Percentiles rank a stretch among this genome's conserved stretches.
These are phyloP conservation scores for Matsumyia berberina DNA, from an alignment of 2,888 invertebrate species.

Conservation along the genomic window DNA sequence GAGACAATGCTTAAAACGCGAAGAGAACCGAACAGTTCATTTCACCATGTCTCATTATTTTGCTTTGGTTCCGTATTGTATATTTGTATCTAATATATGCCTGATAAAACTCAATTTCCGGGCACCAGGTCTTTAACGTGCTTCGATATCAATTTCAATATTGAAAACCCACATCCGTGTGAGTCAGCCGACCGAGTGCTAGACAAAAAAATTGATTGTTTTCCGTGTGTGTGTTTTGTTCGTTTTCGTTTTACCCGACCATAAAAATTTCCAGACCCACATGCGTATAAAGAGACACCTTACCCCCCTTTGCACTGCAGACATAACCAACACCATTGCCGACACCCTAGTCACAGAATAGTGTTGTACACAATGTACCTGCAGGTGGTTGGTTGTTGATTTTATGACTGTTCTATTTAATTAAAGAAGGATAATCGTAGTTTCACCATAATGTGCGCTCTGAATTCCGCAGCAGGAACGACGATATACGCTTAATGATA, in stretches of 20 bases:
- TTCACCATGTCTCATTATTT: conserved; percentile 3
- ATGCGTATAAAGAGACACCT: conserved; percentile 14
- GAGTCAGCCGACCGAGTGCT: conserved; percentile 11
- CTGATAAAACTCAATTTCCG: conserved; percentile 20
- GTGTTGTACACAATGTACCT: conserved; percentile 27
- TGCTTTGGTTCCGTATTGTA: neutral
- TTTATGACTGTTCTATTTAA: conserved; percentile 41
- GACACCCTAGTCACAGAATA: neutral
- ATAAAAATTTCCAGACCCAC: conserved; percentile 14
- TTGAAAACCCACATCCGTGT: neutral
- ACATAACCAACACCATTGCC: conserved; percentile 9
- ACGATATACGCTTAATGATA: conserved; percentile 17
- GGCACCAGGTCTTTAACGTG: neutral
- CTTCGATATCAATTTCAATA: conserved; percentile 16
- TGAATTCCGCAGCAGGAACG: conserved; percentile 26
- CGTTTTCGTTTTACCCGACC: conserved; percentile 5
- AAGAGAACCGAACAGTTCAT: neutral
- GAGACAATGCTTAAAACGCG: too few relatives aligned
- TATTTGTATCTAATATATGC: conserved; percentile 11
- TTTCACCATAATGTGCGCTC: conserved; percentile 3
- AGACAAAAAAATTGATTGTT: conserved; percentile 13
- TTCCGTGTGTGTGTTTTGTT: conserved; percentile 18
- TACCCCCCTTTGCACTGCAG: neutral
- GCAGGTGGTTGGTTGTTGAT: conserved; percentile 44
- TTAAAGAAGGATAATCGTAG: conserved; percentile 28